Base-by-base conservation (phyloP, 2,113 vertebrate genomes). In the Aleadryas rufinucha region DNA sequence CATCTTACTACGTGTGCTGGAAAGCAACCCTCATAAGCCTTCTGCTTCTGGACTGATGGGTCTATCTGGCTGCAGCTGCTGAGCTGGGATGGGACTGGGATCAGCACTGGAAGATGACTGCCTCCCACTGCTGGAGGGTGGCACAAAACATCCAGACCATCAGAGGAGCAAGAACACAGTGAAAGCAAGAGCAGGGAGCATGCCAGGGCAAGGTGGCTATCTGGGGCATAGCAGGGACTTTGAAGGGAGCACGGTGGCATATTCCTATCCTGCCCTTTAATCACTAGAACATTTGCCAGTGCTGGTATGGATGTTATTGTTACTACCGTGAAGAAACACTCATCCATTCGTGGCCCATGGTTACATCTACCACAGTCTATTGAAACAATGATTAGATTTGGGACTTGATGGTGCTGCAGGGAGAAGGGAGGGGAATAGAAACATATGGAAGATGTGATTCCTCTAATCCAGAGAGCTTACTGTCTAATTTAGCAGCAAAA, bases 401-500 rank as follows among this genome's bases (percentile, higher is more conserved):
- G 72, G 94, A 92, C 65, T 72, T 54, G 11, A 61, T 77, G 76
- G 24, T 84, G 80, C 88, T 90, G 56, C 37, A 56, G 76, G 72
- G 89, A 75, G 49, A 96, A 81, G 19, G 44, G 33, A 87, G 23
- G 56, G 72, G 60, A 92, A 60, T 60, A 91, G 60, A 92, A 94
- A 80, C 2, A 9, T 77, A 45, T 20, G n/a, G 63, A 95, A 89
- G 60, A 75, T 78, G 31, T 49, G 44, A 96, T 84, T 93, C 76
- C 35, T 87, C 35, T 95, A 87, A 95, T 95, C 91, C 93, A 78
- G 56, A 78, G 86, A 95, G 72, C 3, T 95, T 84, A 50, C 39
- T 89, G 60, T 94, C 64, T 90, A 87, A 91, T 95, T 97, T 95
- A 93, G 86, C 86, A 84, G 76, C 76, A 95, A 66, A 91, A 94